Conservation (phyloP, 2,888 invertebrate genomes). For the Linnaemya vulpina region DNA sequence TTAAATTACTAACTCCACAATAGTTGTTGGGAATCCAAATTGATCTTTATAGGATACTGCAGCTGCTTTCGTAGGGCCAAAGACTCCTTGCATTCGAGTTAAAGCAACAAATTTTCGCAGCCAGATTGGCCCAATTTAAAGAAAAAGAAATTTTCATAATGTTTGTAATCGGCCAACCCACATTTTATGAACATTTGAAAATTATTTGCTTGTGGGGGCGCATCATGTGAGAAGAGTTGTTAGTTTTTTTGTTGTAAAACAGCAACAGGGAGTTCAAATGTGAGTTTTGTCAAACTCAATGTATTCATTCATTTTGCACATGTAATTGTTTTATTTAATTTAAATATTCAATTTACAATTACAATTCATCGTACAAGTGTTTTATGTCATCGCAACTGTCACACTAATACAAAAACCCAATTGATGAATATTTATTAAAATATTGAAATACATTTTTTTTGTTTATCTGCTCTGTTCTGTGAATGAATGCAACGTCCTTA, state of each 20-base stretch:
- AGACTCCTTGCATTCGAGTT: too few relatives aligned
- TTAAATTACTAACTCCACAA: too few relatives aligned
- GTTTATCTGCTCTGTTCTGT: constrained; percentile 9
- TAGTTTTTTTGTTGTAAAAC: neutral
- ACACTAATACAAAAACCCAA: constrained; percentile 23
- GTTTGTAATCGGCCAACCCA: too few relatives aligned
- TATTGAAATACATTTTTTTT: neutral
- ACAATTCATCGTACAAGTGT: constrained; percentile 6
- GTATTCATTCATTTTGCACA: neutral
- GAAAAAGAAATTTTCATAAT: too few relatives aligned
- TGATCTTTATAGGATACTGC: too few relatives aligned
- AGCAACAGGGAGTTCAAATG: neutral
- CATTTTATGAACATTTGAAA: too few relatives aligned
- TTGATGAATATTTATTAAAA: constrained; percentile 19
- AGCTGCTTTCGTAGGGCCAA: too few relatives aligned
- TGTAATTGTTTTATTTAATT: constrained; percentile 36
- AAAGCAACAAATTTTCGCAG: too few relatives aligned
- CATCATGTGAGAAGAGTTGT: too few relatives aligned
- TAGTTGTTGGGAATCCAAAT: too few relatives aligned
- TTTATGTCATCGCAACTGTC: constrained; percentile 33
- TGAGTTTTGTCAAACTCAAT: neutral
- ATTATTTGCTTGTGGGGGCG: too few relatives aligned
- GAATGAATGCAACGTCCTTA: neutral
- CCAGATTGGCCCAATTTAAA: too few relatives aligned
- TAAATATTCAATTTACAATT: constrained; percentile 21